Evolutionary conservation across 2,797 vertebrate genomes (phyloP).

Genomic region (Zalophus californianus): DNA sequence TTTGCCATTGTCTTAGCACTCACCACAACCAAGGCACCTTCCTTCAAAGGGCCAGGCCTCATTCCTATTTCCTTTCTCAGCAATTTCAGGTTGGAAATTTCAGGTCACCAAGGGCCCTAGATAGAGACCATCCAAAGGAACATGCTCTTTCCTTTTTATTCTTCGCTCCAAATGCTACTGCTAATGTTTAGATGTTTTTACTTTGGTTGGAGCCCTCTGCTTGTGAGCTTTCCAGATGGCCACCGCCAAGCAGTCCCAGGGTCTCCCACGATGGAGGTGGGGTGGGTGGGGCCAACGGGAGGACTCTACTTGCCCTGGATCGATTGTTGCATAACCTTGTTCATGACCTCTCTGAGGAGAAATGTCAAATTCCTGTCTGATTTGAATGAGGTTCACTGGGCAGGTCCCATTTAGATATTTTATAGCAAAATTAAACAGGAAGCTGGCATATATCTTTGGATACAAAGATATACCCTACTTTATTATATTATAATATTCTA

Average conservation of each 20-base stretch:
- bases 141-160: not conserved
- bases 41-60: not conserved
- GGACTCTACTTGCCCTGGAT: fast-evolving
- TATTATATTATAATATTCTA: too few species aligned
- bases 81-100: not conserved
- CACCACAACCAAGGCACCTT: not conserved
- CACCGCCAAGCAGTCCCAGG: not conserved
- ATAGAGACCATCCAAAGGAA: not conserved
- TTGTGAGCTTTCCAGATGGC: not conserved
- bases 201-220: not conserved
- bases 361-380: not conserved
- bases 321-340: not conserved
- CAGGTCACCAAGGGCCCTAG: not conserved
- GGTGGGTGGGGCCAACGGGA: not conserved
- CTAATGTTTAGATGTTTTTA: not conserved
- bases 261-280: fast-evolving
- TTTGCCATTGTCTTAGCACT: not conserved
- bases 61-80: not conserved
- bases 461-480: not conserved
- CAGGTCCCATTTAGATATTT: not conserved
- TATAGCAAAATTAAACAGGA: not conserved
- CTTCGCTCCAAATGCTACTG: not conserved
- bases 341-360: too few species aligned
- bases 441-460: not conserved
- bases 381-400: not conserved